A percentile compares a stretch with the other conserved stretches of the same genome.
Conservation (phyloP, 2,113 vertebrate genomes). For the Hippolais icterina region DNA sequence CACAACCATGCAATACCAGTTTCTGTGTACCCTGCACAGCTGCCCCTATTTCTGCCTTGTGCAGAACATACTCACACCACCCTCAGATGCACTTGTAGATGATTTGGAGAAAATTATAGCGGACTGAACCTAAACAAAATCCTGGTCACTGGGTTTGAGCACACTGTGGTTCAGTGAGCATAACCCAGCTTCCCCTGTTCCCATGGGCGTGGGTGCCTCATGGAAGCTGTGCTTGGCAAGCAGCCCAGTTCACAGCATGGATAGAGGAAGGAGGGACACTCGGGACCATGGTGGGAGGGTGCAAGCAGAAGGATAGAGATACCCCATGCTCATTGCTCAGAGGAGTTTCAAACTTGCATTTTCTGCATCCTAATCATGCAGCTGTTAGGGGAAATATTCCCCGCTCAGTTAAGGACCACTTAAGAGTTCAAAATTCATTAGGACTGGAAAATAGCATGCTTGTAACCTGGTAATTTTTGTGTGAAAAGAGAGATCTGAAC, state of each 20-base stretch:
- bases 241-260: neutral
- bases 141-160: neutral
- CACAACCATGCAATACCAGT: accelerated
- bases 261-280: neutral
- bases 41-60: accelerated
- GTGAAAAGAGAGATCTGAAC: neutral
- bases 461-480: neutral
- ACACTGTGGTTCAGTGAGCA: neutral
- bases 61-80: neutral
- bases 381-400: neutral
- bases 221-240: neutral
- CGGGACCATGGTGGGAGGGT: accelerated
- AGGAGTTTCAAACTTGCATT: neutral
- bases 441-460: neutral
- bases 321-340: accelerated
- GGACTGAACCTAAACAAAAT: neutral
- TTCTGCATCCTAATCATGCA: neutral
- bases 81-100: neutral
- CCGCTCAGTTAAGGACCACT: neutral
- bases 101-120: neutral
- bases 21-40: neutral
- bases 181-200: neutral
- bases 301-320: neutral
- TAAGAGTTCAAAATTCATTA: neutral
- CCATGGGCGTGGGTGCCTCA: accelerated